phyloP scores from a whole-genome alignment of 2,797 vertebrate genomes.

The Onychomys leucogaster region DNA sequence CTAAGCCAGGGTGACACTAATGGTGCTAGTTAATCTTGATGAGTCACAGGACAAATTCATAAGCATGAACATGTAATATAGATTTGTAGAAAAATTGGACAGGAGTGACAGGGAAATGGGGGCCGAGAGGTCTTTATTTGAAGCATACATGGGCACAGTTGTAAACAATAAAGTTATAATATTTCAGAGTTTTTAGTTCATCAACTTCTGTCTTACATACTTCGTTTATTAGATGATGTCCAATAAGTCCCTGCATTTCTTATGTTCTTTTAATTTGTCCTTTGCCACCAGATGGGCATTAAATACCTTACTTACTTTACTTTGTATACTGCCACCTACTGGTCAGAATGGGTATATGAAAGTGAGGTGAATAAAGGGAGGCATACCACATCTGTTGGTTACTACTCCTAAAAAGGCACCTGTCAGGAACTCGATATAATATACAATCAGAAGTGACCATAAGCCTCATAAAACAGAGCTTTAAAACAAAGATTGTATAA shows the following conservation, averaged over 20 bases:
- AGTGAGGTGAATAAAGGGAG: not conserved
- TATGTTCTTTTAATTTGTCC: not conserved
- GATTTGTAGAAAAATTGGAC: not conserved
- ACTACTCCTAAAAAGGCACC: not conserved
- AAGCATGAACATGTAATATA: not conserved
- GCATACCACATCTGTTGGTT: not conserved
- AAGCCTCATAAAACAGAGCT: not conserved
- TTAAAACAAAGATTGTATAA: not conserved
- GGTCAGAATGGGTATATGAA: slow-evolving; percentile 24
- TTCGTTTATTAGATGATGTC: not conserved
- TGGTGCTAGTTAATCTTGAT: not conserved
- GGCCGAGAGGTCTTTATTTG: not conserved
- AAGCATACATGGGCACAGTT: not conserved
- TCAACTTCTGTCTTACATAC: not conserved
- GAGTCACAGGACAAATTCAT: not conserved
- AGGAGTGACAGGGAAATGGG: not conserved
- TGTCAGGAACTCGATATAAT: not conserved
- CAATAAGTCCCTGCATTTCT: not conserved
- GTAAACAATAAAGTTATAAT: not conserved
- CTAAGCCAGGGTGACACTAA: not conserved
- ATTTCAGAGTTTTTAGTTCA: not conserved
- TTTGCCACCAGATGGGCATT: not conserved
- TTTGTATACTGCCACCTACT: slow-evolving; percentile 69
- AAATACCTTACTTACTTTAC: not conserved
- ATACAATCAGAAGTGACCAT: not conserved